Evolutionary conservation across 2,888 invertebrate genomes (phyloP).

Genomic region (Idaea biselata): DNA sequence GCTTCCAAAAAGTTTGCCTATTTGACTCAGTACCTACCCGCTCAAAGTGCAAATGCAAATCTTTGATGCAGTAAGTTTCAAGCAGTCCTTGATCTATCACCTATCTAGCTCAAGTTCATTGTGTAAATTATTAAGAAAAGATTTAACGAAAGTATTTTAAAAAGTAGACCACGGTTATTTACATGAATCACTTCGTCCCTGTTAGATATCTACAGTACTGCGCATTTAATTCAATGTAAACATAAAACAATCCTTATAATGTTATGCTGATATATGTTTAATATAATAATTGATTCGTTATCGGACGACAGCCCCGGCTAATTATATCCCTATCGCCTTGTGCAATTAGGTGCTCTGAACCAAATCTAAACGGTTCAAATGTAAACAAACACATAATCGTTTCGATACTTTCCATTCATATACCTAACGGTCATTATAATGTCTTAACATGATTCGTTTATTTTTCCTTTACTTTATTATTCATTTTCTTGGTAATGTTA

Average conservation of each 20-base stretch:
- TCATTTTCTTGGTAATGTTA: too few relatives aligned
- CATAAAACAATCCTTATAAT: not conserved
- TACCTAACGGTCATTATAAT: not conserved
- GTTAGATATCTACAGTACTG: not conserved
- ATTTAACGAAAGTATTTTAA: not conserved
- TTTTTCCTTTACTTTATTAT: too few relatives aligned
- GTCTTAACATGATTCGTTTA: not conserved
- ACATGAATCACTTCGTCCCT: not conserved
- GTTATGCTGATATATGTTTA: conserved; percentile 10
- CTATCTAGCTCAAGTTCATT: too few relatives aligned
- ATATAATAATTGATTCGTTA: conserved; percentile 24
- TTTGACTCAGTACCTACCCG: not conserved
- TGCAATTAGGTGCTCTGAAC: conserved; percentile 8
- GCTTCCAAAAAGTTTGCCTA: not conserved
- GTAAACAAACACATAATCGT: conserved; percentile 26
- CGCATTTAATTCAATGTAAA: conserved; percentile 10
- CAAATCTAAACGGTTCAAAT: conserved; percentile 3
- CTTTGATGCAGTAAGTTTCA: not conserved
- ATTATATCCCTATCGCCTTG: conserved; percentile 28
- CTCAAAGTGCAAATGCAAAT: not conserved
- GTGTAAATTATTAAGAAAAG: not conserved
- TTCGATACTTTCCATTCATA: not conserved
- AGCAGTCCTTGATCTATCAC: not conserved
- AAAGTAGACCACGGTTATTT: not conserved
- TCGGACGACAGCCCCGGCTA: conserved; percentile 31